Evolutionary conservation across 2,888 invertebrate genomes (phyloP).

Genomic region (Oligia latruncula): DNA sequence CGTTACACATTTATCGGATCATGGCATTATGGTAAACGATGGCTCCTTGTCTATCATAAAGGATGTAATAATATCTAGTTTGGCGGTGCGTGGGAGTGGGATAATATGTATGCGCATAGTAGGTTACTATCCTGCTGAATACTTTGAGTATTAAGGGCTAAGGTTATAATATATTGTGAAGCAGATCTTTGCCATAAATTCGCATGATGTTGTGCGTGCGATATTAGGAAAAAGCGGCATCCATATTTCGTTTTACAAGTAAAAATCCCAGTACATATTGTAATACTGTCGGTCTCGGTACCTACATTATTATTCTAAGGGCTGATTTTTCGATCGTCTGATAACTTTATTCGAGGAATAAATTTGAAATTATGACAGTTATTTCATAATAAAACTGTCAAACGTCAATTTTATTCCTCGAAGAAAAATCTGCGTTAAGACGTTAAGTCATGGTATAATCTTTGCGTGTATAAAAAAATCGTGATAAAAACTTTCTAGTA

Average conservation of each 20-base stretch:
- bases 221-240: not conserved
- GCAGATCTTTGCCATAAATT: not conserved
- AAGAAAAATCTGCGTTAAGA: not conserved
- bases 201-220: not conserved
- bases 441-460: not conserved
- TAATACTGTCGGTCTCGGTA: not conserved
- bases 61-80: constrained; percentile 5
- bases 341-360: too few relatives aligned
- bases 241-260: not conserved
- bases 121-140: not conserved
- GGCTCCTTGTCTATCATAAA: constrained; percentile 21
- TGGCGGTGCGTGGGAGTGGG: not conserved
- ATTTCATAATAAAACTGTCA: too few relatives aligned
- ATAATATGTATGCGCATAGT: not conserved
- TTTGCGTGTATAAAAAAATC: not conserved
- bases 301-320: too few relatives aligned
- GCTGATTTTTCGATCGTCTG: too few relatives aligned
- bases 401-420: too few relatives aligned
- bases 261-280: too few relatives aligned
- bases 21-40: constrained; percentile 46
- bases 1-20: constrained; percentile 39
- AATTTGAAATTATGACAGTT: too few relatives aligned
- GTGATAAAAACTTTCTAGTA: constrained; percentile 25
- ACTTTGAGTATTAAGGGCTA: not conserved
- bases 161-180: not conserved